Evolutionary conservation across 1,140 invertebrate species (phyloP).

Genomic region (Neelides sp.): DNA sequence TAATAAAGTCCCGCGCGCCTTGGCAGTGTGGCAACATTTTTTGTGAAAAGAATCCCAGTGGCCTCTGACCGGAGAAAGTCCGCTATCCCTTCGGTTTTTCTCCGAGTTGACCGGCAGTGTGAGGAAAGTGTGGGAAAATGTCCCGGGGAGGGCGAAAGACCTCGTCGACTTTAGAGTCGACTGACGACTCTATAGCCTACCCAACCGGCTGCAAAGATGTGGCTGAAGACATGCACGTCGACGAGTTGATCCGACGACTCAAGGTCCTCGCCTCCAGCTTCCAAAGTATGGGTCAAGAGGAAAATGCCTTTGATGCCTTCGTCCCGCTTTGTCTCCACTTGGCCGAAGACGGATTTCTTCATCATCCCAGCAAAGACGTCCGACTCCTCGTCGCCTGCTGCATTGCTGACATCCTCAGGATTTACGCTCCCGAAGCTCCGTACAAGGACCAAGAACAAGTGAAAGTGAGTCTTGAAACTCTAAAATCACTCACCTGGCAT

Average conservation of each 20-base stretch:
- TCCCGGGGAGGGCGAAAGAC: slow-evolving; percentile 2
- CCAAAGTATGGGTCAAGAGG: slow-evolving; percentile 92
- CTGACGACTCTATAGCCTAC: slow-evolving; percentile 51
- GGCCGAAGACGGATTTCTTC: slow-evolving; percentile 81
- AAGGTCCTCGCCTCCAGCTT: slow-evolving; percentile 87
- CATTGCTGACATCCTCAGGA: slow-evolving; percentile 88
- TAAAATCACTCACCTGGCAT: too few species aligned
- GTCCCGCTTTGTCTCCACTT: slow-evolving; percentile 85
- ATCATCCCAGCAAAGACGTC: slow-evolving; percentile 82
- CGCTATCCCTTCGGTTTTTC: not conserved
- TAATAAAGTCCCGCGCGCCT: too few species aligned
- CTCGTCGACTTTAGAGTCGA: slow-evolving; percentile 4
- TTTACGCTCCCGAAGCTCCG: slow-evolving; percentile 97
- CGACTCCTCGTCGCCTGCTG: slow-evolving; percentile 90
- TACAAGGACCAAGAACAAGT: slow-evolving; percentile 91
- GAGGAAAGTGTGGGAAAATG: not conserved
- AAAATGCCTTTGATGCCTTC: slow-evolving; percentile 84
- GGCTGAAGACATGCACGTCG: slow-evolving; percentile 80
- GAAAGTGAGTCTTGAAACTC: slow-evolving; percentile 51
- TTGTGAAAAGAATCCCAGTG: too few species aligned
- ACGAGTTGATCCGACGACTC: slow-evolving; percentile 83
- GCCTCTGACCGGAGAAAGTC: slow-evolving; percentile 1
- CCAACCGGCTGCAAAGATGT: slow-evolving; percentile 75
- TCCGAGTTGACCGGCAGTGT: not conserved
- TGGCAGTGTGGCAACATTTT: too few species aligned